Evolutionary conservation across 2,888 invertebrate species (phyloP), one percentile per base, ranked within the genome.

Genomic region (Galeopsomyia nigrocyanea): DNA sequence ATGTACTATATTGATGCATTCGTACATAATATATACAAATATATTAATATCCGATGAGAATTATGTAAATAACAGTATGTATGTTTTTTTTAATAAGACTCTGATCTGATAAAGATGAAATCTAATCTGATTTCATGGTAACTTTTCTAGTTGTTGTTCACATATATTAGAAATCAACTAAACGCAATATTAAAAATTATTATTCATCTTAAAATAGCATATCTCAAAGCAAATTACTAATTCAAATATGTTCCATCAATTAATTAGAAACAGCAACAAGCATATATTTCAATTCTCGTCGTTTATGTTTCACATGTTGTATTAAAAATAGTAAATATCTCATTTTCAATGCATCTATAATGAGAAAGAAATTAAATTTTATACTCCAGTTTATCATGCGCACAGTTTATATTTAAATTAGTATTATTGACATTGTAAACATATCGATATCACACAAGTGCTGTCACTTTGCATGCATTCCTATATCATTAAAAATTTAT

Each of bases 401-500:
- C 57, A 56, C 31, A 19, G 50, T 56, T 65, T 21, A 56, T 60
- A 68, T 47, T 67, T 68, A 26, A 73, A 66, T 58, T 57, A 57
- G 21, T 66, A 66, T 65, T 63, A 53, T 57, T 49, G 50, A 57
- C 49, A 66, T 60, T 65, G 46, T 26, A 55, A 69, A 70, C 57
- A 67, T 76, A 75, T 75, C 75, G 68, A 68, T 19, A 71, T 68
- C 49, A 58, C 49, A 58, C 21, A 68, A 53, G 56, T 65, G 65
- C 68, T 56, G 60, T 60, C 68, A 63, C 47, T 47, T 17, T n/a
- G 50, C 53, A 66, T 68, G 76, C 78, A 79, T 79, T 78, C 76
- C 77, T 77, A 78, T 71, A n/a, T 50, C 60, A 77, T 63, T 73
- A 76, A 77, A 79, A 75, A 75, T 78, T 79, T 80, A 80, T 81